Base-by-base conservation (phyloP, 23 tunicate species). In the Trididemnum clinides region DNA sequence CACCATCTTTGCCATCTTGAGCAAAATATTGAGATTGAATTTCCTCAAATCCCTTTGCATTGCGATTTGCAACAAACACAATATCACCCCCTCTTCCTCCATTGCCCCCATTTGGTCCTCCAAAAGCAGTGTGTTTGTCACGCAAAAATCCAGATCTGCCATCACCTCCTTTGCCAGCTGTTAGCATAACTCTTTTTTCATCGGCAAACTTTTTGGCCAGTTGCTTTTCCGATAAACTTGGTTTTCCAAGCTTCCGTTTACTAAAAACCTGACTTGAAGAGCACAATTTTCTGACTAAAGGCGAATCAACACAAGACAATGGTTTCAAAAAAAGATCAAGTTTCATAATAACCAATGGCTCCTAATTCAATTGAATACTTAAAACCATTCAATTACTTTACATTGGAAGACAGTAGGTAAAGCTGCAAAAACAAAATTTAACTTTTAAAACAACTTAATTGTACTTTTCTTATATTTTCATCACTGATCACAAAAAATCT, bases 21-120 rank as follows among this genome's bases (percentile, higher is more conserved):
- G 98, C 94, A 20, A 28, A 34, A 57, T 94, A 89, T 12, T 23
- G 33, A 26, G 88, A 12, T 39, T 39, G 28, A 0, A 89, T 25
- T 0, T 89, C 49, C 44, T 81, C 77, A n/a, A 94, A 66, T 2
- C 95, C 64, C 39, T 77, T 94, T 1, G 85, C 51, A 54, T 77
- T 82, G 28, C 35, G 23, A 39, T 89, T 83, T 20, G 98, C 98
- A 65, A 83, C 69, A 64, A 89, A 64, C 22, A 82, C 39, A 27
- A 94, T 76, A 94, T 94, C 90, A 10, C 90, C 98, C 3, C 98
- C 98, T 30, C 82, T 89, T 29, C 98, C 98, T 2, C 98, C 98
- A 72, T 87, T 74, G 1, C 98, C 98, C 2, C 98, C 98, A 64
- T 58, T 72, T 0, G 98, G 98, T 1, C 98, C 98, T 0, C 98